Evolutionary conservation across 2,113 vertebrate species (phyloP).

Genomic region (Chaetorhynchus papuensis): DNA sequence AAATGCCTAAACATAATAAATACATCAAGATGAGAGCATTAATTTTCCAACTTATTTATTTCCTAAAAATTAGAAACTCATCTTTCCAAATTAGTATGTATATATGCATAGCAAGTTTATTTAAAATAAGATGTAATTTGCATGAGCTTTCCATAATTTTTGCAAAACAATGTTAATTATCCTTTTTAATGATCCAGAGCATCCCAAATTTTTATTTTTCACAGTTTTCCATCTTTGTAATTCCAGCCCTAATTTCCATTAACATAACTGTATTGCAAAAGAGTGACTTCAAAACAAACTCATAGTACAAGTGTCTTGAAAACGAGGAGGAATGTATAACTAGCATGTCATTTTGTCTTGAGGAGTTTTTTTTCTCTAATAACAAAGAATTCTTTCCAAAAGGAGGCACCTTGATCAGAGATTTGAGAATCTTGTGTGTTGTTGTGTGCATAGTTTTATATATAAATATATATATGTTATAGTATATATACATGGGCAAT

Average conservation of each 20-base stretch:
- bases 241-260: slow-evolving; percentile 17
- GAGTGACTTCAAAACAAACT: not conserved
- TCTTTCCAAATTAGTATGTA: not conserved
- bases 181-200: not conserved
- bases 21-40: not conserved
- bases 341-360: not conserved
- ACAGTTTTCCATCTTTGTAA: not conserved
- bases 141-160: slow-evolving; percentile 53
- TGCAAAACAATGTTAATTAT: slow-evolving; percentile 34
- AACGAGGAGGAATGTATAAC: not conserved
- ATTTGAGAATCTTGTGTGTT: not conserved
- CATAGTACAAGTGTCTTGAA: not conserved
- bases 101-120: not conserved
- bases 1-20: not conserved
- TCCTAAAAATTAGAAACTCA: not conserved
- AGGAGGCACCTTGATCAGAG: not conserved
- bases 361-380: not conserved
- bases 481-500: not conserved
- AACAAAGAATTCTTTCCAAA: not conserved
- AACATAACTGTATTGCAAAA: not conserved
- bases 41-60: not conserved
- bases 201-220: not conserved
- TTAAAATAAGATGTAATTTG: slow-evolving; percentile 26
- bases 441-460: not conserved
- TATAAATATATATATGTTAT: not conserved